Conservation (phyloP, 2,113 vertebrate species). For the Hypanus sabinus region DNA sequence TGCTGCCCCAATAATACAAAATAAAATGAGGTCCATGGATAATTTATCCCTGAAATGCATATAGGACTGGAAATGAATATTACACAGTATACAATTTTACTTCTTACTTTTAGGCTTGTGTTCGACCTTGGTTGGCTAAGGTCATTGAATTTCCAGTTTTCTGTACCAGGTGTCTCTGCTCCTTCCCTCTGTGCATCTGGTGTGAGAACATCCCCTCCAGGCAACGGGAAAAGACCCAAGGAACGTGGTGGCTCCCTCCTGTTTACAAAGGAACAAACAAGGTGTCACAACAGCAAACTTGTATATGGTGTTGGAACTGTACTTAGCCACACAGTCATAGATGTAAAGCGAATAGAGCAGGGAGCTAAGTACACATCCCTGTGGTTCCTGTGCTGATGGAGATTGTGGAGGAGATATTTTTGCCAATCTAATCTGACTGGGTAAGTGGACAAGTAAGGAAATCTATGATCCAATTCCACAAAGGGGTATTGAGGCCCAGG, state of each 20-base stretch:
- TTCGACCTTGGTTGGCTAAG: slow-evolving; percentile 80
- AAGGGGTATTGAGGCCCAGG: no score
- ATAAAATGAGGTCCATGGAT: not conserved
- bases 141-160: slow-evolving; percentile 83
- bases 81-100: not conserved
- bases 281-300: no score
- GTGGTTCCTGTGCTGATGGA: no score
- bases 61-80: not conserved
- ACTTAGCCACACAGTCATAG: no score
- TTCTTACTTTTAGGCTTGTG: slow-evolving; percentile 84
- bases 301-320: no score
- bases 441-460: no score
- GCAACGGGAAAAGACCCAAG: slow-evolving; percentile 80
- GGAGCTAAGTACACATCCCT: no score
- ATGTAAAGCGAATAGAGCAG: no score
- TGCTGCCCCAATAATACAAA: not conserved
- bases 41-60: not conserved
- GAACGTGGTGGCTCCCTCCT: slow-evolving; percentile 93
- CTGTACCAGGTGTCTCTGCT: slow-evolving; percentile 68
- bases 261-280: slow-evolving; percentile 41
- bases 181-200: slow-evolving; percentile 70
- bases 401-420: no score
- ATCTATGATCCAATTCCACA: no score
- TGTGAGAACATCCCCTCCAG: slow-evolving; percentile 70
- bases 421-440: no score